phyloP scores from a whole-genome alignment of 2,113 vertebrate genomes.

The Cottus gobio region DNA sequence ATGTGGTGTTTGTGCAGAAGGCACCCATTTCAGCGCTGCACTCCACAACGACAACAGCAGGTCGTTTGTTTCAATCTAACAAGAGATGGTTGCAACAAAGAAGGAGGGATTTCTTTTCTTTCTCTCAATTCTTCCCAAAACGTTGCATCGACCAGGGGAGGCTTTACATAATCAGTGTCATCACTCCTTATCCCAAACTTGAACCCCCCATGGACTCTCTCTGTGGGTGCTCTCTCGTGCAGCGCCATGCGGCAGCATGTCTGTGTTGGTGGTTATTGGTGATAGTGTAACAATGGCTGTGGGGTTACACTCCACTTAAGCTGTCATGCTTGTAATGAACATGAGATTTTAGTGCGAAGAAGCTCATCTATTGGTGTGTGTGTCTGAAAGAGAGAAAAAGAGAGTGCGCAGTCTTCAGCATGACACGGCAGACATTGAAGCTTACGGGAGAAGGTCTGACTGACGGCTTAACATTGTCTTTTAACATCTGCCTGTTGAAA shows the following conservation, averaged over 20 bases:
- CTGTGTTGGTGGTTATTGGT: conserved; percentile 37
- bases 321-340: conserved; percentile 64
- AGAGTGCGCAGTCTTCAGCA: conserved; percentile 11
- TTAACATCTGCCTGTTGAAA: conserved; percentile 16
- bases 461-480: conserved; percentile 8
- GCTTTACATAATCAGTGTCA: conserved; percentile 56
- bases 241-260: conserved; percentile 1
- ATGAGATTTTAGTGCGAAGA: conserved; percentile 55
- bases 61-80: conserved; percentile 66
- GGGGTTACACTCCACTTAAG: conserved; percentile 61
- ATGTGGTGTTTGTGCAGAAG: conserved; percentile 37
- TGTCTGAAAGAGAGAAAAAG: conserved; percentile 30
- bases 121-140: conserved; percentile 15
- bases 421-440: conserved; percentile 10
- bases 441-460: conserved; percentile 24
- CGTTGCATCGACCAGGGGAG: conserved; percentile 8
- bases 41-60: conserved; percentile 41
- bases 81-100: conserved; percentile 24
- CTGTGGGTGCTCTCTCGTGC: conserved; percentile 23
- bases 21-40: conserved; percentile 29
- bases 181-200: conserved; percentile 28
- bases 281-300: conserved; percentile 50
- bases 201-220: conserved; percentile 24
- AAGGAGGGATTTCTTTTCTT: neutral
- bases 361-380: conserved; percentile 36